Evolutionary conservation across 2,797 vertebrate species (phyloP).

Genomic region (Darevskia mixta): DNA sequence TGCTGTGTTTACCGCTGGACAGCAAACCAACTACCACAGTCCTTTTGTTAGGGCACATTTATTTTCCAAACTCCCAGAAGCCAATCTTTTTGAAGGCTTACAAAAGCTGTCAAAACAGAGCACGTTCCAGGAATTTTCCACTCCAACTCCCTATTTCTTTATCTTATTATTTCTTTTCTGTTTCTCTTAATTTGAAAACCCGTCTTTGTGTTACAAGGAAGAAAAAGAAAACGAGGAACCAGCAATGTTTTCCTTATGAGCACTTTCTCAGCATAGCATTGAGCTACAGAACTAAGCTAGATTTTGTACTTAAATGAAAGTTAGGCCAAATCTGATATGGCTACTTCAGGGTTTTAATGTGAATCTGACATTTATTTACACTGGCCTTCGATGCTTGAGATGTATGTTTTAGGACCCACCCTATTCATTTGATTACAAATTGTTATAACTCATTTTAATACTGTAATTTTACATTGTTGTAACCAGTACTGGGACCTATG

Average conservation of each 20-base stretch:
- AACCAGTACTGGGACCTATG: too few relatives aligned
- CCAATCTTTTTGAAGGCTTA: conserved; percentile 63
- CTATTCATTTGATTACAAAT: too few relatives aligned
- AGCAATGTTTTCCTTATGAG: neutral
- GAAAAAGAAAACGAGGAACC: neutral
- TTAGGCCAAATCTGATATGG: neutral
- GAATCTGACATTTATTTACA: too few relatives aligned
- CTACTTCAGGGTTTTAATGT: neutral
- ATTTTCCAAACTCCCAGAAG: conserved; percentile 53
- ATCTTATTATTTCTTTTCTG: conserved; percentile 43
- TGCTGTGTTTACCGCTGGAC: conserved; percentile 66
- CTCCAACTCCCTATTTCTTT: conserved; percentile 60
- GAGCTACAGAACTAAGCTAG: neutral
- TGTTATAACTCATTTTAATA: too few relatives aligned
- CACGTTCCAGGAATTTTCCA: conserved; percentile 67
- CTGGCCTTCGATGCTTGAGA: too few relatives aligned
- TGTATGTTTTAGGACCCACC: too few relatives aligned
- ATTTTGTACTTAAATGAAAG: neutral
- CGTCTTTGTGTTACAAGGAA: conserved; percentile 18
- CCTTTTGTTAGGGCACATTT: conserved; percentile 58
- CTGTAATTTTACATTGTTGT: too few relatives aligned
- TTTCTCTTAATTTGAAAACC: conserved; percentile 43
- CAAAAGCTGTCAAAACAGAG: conserved; percentile 61
- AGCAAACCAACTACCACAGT: conserved; percentile 54
- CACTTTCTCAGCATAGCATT: neutral